Evolutionary conservation across 2,113 vertebrate genomes (phyloP), one percentile per base, ranked within the genome.

Genomic region (Microtus montanus): DNA sequence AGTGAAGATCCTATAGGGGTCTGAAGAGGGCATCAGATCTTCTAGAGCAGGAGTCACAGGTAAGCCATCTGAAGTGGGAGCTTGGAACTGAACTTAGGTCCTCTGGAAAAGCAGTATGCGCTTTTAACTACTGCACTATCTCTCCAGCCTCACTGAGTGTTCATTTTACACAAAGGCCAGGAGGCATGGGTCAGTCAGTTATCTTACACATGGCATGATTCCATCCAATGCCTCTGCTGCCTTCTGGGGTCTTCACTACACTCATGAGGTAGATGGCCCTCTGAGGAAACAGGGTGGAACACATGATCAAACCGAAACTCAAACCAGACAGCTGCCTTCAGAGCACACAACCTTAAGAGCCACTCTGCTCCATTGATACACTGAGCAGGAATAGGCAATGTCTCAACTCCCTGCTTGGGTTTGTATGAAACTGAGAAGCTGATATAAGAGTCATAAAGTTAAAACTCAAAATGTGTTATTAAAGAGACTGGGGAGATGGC

Each of bases 181-280:
- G 35, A 13, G 11, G 19, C 47, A 14, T 10, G 2, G 38, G 22
- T 1, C 14, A 7, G 20, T n/a, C 9, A 20, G n/a, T 7, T 30
- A 22, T 41, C 41, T 47, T 66, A 44, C 26, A 64, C 0, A 9
- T 1, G 35, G 41, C 6, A 15, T 13, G 1, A 35, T 3, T 71
- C 22, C 38, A 8, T 30, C 13, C 52, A 33, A 3, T 0, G 2
- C 2, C 19, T 2, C 54, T 47, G 4, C 2, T 5, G 3, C 3
- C 12, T 73, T 30, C 52, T 6, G 4, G 11, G 7, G 26, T 11
- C 7, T 22, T 73, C 44, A 44, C 26, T 1, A 19, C 2, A 61
- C 8, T 66, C 61, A 17, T 0, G 30, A 68, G 9, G 4, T 1
- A 1, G 33, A 14, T 1, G 0, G 14, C 6, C 75, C 1, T 13